Conservation (phyloP, 2,797 vertebrate genomes). For the Chaetodon trifasciatus region DNA sequence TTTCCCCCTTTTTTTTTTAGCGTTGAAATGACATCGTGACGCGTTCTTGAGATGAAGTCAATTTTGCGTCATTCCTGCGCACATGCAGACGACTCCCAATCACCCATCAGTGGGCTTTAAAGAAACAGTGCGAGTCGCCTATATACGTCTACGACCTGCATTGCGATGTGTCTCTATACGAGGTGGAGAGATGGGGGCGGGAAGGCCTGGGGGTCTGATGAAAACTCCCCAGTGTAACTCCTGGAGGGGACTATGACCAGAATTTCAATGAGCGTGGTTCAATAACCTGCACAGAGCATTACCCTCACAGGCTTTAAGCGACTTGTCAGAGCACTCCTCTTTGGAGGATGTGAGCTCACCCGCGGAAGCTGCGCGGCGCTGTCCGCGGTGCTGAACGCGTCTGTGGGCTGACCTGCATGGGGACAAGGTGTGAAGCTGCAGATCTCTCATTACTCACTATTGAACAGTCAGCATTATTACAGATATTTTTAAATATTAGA, state of each 20-base stretch:
- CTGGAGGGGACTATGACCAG: slow-evolving; percentile 52
- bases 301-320: not conserved
- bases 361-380: slow-evolving; percentile 36
- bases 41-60: slow-evolving; percentile 83
- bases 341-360: not conserved
- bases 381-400: slow-evolving; percentile 74
- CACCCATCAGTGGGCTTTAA: slow-evolving; percentile 77
- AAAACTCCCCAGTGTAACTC: slow-evolving; percentile 74
- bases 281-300: not conserved
- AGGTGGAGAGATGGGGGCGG: slow-evolving; percentile 42
- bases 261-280: slow-evolving; percentile 64
- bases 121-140: slow-evolving; percentile 74
- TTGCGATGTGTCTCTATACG: slow-evolving; percentile 71
- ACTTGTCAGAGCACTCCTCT: not conserved
- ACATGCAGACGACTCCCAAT: slow-evolving; percentile 84
- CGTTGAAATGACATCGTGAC: slow-evolving; percentile 85
- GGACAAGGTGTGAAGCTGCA: not conserved
- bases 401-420: slow-evolving; percentile 3
- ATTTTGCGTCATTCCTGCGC: slow-evolving; percentile 89
- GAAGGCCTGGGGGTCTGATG: slow-evolving; percentile 45
- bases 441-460: not conserved
- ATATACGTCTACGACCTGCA: slow-evolving; percentile 70
- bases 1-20: slow-evolving; percentile 19
- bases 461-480: not conserved
- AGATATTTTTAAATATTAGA: not conserved